These are phyloP conservation scores for Corythucha ciliata DNA, from an alignment of 2,888 invertebrate species.

Conservation along the genomic window DNA sequence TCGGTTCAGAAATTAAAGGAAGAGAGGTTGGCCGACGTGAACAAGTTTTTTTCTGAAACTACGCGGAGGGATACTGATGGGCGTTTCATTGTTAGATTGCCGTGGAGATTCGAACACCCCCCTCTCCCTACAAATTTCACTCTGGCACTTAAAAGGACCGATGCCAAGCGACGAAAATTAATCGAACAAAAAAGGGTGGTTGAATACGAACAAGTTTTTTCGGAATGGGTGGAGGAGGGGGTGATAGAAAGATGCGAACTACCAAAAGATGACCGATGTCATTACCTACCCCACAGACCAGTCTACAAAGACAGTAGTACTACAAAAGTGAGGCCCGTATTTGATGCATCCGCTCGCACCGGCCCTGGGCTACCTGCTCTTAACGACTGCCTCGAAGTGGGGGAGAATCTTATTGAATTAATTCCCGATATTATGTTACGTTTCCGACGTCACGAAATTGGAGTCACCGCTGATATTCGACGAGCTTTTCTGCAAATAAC, in stretches of 20 bases:
- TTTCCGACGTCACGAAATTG: constrained; percentile 27
- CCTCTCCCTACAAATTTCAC: constrained; percentile 35
- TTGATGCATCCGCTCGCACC: constrained; percentile 30
- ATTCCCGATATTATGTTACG: constrained; percentile 25
- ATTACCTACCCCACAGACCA: constrained; percentile 28
- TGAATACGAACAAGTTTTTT: constrained; percentile 36
- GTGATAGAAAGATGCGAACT: constrained; percentile 33
- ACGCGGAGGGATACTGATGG: constrained; percentile 34
- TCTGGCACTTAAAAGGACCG: constrained; percentile 33
- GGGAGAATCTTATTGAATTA: constrained; percentile 30
- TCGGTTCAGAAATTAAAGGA: neutral
- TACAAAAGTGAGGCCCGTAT: constrained; percentile 30
- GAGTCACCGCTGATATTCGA: constrained; percentile 32
- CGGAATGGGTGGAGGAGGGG: constrained; percentile 34
- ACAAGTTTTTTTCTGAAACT: constrained; percentile 30
- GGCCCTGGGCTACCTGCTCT: constrained; percentile 25
- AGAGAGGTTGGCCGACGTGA: constrained; percentile 2
- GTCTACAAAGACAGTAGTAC: constrained; percentile 28
- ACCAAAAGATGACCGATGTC: constrained; percentile 12
- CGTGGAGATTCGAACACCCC: constrained; percentile 38
- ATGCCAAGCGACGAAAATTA: constrained; percentile 29
- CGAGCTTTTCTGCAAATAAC: constrained; percentile 38
- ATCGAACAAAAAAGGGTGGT: constrained; percentile 19
- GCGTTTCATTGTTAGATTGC: constrained; percentile 38
- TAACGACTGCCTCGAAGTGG: constrained; percentile 34